These are phyloP conservation scores for Cotesia glomerata DNA, from an alignment of 1,140 invertebrate genomes.

Conservation along the genomic window DNA sequence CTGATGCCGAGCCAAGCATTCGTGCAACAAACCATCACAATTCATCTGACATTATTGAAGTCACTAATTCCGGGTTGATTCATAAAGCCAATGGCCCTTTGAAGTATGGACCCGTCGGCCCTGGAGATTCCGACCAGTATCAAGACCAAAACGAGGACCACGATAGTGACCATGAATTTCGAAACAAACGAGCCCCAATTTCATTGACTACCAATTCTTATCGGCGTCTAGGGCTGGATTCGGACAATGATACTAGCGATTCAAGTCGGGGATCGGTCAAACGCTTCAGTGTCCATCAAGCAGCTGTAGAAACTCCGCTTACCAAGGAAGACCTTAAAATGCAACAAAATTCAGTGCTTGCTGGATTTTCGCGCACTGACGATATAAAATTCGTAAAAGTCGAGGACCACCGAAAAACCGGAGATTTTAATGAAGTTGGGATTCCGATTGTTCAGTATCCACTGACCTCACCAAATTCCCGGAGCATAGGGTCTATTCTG, in stretches of 20 bases:
- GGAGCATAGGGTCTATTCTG: slow-evolving; percentile 25
- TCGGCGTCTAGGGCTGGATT: slow-evolving; percentile 52
- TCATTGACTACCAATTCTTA: slow-evolving; percentile 45
- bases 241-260: slow-evolving; percentile 52
- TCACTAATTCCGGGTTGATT: background rate
- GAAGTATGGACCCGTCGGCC: slow-evolving; percentile 46
- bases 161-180: slow-evolving; percentile 42
- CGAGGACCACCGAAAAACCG: slow-evolving; percentile 22
- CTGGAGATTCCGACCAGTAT: slow-evolving; percentile 33
- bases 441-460: slow-evolving; percentile 49
- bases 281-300: slow-evolving; percentile 33
- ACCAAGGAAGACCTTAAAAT: background rate
- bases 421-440: slow-evolving; percentile 59
- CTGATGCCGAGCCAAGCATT: background rate
- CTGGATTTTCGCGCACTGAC: slow-evolving; percentile 37
- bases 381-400: slow-evolving; percentile 40
- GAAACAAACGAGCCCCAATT: slow-evolving; percentile 2
- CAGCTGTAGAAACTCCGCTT: background rate
- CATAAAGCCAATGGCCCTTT: slow-evolving; percentile 14
- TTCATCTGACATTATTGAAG: background rate
- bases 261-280: slow-evolving; percentile 45
- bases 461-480: slow-evolving; percentile 2
- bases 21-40: background rate
- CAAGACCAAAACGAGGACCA: slow-evolving; percentile 23
- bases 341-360: slow-evolving; percentile 10